phyloP scores from a whole-genome alignment of 2,113 vertebrate genomes.

The Ovis aries region DNA sequence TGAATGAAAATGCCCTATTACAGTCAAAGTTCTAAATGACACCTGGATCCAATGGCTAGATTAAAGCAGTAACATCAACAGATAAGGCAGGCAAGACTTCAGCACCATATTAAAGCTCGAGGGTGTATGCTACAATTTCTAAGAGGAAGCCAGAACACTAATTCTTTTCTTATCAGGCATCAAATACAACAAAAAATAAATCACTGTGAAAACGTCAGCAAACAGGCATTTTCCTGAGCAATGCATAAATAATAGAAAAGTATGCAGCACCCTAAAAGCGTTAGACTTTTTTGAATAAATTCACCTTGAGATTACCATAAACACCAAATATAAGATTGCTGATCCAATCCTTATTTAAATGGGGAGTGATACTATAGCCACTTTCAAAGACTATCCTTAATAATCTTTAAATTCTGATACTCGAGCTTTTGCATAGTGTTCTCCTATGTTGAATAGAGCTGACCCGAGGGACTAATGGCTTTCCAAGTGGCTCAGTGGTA shows the following conservation, averaged over 20 bases:
- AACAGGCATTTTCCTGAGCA: not conserved
- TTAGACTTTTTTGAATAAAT: not conserved
- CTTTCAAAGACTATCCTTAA: not conserved
- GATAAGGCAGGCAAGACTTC: not conserved
- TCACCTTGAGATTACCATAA: not conserved
- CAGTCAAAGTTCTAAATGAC: not conserved
- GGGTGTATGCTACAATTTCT: not conserved
- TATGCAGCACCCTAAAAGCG: not conserved
- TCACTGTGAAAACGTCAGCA: not conserved
- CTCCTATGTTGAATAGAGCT: not conserved
- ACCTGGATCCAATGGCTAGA: not conserved
- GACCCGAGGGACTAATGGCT: not conserved
- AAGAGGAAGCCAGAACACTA: not conserved
- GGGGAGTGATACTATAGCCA: not conserved
- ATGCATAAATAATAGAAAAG: not conserved
- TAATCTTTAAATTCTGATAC: not conserved
- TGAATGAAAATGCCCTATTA: not conserved
- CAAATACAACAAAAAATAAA: constrained; percentile 27
- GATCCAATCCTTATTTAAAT: not conserved
- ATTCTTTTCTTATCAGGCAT: not conserved
- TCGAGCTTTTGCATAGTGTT: not conserved
- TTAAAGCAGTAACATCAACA: not conserved
- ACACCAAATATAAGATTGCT: not conserved
- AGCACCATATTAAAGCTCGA: not conserved
- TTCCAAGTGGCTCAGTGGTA: not conserved